These are phyloP conservation scores for Ceratosolen solmsi DNA, from an alignment of 1,140 invertebrate genomes.

Conservation along the genomic window DNA sequence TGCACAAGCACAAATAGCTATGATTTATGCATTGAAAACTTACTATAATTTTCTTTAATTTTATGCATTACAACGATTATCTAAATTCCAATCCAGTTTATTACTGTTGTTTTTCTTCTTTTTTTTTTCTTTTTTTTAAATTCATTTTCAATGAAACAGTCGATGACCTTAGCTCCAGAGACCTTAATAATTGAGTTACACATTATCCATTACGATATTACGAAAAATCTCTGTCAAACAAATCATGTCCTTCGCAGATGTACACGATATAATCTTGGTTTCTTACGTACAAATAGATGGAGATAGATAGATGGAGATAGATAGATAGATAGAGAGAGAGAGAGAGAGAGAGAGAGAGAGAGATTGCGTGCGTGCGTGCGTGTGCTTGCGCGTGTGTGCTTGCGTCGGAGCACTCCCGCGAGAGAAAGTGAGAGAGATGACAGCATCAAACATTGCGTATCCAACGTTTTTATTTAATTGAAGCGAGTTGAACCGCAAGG, in stretches of 20 bases:
- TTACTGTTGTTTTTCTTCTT: too few species aligned
- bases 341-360: background rate
- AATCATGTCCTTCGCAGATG: background rate
- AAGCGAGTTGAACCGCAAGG: slow-evolving; percentile 34
- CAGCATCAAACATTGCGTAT: background rate
- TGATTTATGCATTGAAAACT: too few species aligned
- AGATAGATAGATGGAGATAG: background rate
- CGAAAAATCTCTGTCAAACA: background rate
- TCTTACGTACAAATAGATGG: background rate
- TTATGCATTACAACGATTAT: too few species aligned
- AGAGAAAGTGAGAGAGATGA: background rate
- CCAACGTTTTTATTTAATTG: slow-evolving; percentile 46
- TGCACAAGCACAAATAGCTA: too few species aligned
- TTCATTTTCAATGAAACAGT: too few species aligned
- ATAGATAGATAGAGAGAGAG: background rate
- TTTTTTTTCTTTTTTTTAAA: too few species aligned
- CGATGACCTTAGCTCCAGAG: too few species aligned
- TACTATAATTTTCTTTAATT: too few species aligned
- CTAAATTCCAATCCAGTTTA: too few species aligned
- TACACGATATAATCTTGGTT: background rate
- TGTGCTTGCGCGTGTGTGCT: too few species aligned
- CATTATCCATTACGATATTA: background rate
- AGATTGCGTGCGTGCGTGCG: too few species aligned
- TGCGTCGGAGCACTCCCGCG: too few species aligned
- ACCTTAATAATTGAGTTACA: background rate